A percentile compares a stretch with the other conserved stretches of the same genome.
Conservation (phyloP, 2,113 vertebrate genomes). For the Sorex araneus region DNA sequence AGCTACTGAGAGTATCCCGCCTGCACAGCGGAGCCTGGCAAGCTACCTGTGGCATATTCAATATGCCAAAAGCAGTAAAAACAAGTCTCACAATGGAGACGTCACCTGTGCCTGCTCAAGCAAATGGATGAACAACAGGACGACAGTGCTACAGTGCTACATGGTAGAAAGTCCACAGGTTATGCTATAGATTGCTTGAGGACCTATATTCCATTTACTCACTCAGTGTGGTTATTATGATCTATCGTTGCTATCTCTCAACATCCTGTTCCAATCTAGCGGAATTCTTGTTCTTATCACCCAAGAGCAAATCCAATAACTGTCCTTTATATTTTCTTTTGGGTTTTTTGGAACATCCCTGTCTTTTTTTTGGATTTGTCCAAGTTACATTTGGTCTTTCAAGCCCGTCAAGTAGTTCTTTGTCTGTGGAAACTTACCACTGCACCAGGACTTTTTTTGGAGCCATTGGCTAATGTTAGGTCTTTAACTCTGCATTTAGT, state of each 20-base stretch:
- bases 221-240: not conserved
- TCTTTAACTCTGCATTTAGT: not conserved
- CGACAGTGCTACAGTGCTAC: too few species aligned
- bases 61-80: too few species aligned
- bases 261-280: not conserved
- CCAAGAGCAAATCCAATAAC: slow-evolving; percentile 31
- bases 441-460: not conserved
- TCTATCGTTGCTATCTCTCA: not conserved
- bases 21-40: too few species aligned
- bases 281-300: not conserved
- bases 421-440: not conserved
- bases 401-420: not conserved
- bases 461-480: not conserved
- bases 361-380: not conserved
- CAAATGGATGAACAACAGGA: too few species aligned
- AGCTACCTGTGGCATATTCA: too few species aligned
- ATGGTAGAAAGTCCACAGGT: not conserved
- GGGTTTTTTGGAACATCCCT: slow-evolving; percentile 26
- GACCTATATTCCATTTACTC: not conserved
- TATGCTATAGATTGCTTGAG: not conserved
- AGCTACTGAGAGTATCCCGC: too few species aligned
- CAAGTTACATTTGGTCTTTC: slow-evolving; percentile 41
- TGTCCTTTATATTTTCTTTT: slow-evolving; percentile 4
- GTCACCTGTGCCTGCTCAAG: too few species aligned
- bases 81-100: too few species aligned